phyloP scores from a whole-genome alignment of 2,888 invertebrate genomes.

The Arge pagana region DNA sequence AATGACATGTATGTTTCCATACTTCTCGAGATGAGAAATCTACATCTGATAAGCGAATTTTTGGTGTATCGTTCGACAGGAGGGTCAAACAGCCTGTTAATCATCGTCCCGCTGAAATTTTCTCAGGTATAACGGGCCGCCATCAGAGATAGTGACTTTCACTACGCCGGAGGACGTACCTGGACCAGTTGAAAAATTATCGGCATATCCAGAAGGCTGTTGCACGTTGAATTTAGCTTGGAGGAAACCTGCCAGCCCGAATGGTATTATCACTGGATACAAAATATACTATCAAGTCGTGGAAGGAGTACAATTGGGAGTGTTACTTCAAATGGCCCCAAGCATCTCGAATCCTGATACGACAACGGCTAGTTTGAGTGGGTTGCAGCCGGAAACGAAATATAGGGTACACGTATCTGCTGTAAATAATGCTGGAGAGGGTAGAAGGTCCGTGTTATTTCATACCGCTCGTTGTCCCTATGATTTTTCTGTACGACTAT shows the following conservation, averaged over 20 bases:
- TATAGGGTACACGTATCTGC: conserved; percentile 87
- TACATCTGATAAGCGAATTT: no score
- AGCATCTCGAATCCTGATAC: conserved; percentile 79
- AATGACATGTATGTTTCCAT: conserved; percentile 78
- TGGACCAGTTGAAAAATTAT: conserved; percentile 82
- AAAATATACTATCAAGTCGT: conserved; percentile 87
- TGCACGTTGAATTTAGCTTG: conserved; percentile 89
- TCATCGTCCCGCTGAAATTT: neutral
- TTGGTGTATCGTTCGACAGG: no score
- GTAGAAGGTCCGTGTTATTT: conserved; percentile 71
- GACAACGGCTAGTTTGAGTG: conserved; percentile 81
- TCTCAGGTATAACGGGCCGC: conserved; percentile 80
- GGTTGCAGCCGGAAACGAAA: conserved; percentile 82
- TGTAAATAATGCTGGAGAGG: conserved; percentile 86
- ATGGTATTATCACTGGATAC: conserved; percentile 91
- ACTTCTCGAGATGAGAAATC: no score
- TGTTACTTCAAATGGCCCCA: conserved; percentile 73
- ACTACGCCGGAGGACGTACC: conserved; percentile 91
- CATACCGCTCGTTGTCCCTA: no score
- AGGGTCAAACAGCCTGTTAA: no score
- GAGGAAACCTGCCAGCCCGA: conserved; percentile 89
- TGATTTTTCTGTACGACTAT: no score
- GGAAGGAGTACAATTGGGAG: conserved; percentile 65
- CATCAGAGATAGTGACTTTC: conserved; percentile 82
- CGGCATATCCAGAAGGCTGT: conserved; percentile 85